These are phyloP conservation scores for Neoarius graeffei DNA, from an alignment of 2,113 vertebrate genomes.

Conservation along the genomic window DNA sequence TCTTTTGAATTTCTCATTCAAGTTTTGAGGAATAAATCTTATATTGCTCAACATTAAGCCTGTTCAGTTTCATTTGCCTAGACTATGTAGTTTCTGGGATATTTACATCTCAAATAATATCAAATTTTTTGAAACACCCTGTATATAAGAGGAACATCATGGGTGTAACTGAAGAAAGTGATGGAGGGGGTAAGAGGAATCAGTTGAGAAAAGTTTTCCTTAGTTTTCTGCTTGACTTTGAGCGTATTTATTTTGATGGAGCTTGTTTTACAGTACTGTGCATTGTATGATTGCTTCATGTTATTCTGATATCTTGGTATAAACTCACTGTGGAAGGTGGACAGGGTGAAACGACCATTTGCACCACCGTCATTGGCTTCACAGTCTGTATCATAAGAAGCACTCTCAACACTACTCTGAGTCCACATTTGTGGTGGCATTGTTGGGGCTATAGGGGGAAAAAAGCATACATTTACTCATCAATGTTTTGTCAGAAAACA, in stretches of 20 bases:
- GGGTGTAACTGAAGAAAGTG: not conserved
- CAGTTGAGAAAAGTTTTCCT: not conserved
- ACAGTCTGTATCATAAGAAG: conserved; percentile 68
- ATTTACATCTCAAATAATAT: no score
- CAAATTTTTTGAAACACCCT: no score
- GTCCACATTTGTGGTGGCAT: conserved; percentile 55
- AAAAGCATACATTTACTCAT: not conserved
- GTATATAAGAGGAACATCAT: not conserved
- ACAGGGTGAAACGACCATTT: conserved; percentile 56
- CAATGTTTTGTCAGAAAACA: not conserved
- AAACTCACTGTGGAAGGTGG: conserved; percentile 73
- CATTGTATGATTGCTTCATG: not conserved
- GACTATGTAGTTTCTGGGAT: no score
- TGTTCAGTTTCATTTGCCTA: no score
- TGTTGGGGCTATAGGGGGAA: conserved; percentile 56
- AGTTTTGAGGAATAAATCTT: no score
- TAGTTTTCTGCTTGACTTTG: not conserved
- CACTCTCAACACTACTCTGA: conserved; percentile 66
- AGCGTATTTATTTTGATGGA: no score
- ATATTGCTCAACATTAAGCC: no score
- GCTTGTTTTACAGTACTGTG: not conserved
- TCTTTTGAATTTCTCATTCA: no score
- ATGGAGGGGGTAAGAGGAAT: not conserved
- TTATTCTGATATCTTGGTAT: not conserved
- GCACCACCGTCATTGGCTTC: conserved; percentile 59